Evolutionary conservation across 2,797 vertebrate species (phyloP).

Genomic region (Sebastes itinus): DNA sequence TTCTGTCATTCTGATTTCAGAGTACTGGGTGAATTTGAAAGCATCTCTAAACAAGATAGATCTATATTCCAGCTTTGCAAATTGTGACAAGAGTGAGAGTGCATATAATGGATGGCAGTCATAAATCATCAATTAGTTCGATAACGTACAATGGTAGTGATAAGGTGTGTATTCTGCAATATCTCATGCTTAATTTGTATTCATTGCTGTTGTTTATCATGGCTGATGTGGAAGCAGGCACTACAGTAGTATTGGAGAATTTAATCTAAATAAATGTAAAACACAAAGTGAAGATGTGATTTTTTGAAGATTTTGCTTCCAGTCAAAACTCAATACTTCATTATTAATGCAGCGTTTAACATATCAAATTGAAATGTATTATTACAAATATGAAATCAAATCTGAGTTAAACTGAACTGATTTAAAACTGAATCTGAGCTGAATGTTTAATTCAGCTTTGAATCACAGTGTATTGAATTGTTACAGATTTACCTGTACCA

Average conservation of each 20-base stretch:
- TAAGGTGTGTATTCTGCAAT: background rate
- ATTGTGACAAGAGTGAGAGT: constrained; percentile 1
- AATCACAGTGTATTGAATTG: background rate
- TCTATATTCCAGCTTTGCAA: constrained; percentile 3
- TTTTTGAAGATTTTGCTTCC: background rate
- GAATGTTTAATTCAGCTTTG: background rate
- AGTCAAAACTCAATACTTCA: background rate
- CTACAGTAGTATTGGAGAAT: background rate
- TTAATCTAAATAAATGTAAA: background rate
- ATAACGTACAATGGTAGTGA: background rate
- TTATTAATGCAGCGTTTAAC: background rate
- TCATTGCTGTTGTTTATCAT: constrained; percentile 11
- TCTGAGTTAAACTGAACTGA: background rate
- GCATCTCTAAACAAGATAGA: constrained; percentile 16
- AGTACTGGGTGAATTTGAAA: background rate
- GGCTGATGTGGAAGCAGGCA: background rate
- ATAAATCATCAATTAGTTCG: constrained; percentile 40
- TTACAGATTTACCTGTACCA: background rate
- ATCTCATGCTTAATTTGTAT: constrained; percentile 14
- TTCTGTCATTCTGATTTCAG: constrained; percentile 7
- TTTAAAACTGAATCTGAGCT: background rate
- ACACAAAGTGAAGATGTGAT: background rate
- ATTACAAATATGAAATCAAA: background rate
- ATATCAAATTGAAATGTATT: background rate
- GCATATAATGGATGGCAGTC: constrained; percentile 16